Conservation (phyloP, 2,113 vertebrate genomes). For the Ameiurus melas region DNA sequence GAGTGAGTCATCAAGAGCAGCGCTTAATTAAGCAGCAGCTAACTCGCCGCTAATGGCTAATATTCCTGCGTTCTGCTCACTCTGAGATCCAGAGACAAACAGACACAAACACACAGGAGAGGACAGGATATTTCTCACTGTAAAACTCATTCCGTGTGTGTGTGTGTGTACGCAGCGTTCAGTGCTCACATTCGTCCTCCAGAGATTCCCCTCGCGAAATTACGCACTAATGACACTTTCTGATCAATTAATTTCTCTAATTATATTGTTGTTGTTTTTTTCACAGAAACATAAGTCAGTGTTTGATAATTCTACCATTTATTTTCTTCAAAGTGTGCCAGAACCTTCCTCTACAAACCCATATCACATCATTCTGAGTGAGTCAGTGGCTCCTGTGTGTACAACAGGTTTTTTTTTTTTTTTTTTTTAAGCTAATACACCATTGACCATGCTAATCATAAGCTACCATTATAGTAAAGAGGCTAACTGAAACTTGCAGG, state of each 20-base stretch:
- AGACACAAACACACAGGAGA: neutral
- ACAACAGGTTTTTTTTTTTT: neutral
- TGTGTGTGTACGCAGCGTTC: neutral
- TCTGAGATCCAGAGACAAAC: neutral
- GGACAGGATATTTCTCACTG: neutral
- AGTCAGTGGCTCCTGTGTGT: neutral
- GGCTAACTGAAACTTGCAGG: neutral
- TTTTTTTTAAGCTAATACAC: neutral
- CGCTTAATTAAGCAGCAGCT: constrained; percentile 4
- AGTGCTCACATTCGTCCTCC: neutral
- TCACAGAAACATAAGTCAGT: neutral
- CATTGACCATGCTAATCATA: neutral
- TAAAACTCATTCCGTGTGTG: neutral
- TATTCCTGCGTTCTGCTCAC: neutral
- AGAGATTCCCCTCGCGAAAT: neutral
- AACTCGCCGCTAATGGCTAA: neutral
- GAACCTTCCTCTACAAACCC: neutral
- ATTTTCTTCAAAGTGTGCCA: neutral
- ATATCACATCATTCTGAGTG: neutral
- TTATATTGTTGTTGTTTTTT: neutral
- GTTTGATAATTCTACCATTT: neutral
- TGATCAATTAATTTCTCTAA: neutral
- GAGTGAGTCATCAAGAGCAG: neutral
- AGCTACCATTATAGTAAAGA: neutral
- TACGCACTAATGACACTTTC: neutral